These are phyloP conservation scores for Apodemus sylvaticus DNA, from an alignment of 2,113 vertebrate species.

Conservation along the genomic window DNA sequence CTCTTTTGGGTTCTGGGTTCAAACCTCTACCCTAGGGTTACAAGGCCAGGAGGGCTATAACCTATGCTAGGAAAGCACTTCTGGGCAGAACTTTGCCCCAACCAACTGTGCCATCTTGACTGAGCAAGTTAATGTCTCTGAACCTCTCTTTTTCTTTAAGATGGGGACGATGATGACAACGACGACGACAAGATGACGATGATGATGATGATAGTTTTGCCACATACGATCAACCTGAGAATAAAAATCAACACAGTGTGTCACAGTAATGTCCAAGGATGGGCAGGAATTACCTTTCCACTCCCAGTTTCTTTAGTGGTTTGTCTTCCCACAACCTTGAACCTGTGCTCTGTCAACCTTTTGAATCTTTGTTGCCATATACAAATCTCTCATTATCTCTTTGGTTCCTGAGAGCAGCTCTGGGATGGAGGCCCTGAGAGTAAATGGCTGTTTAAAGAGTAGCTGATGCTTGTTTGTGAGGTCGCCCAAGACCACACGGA, in stretches of 20 bases:
- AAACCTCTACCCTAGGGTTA: not conserved
- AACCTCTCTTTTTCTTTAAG: constrained; percentile 44
- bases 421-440: not conserved
- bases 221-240: constrained; percentile 7
- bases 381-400: not conserved
- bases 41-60: no score
- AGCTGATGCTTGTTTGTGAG: not conserved
- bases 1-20: not conserved
- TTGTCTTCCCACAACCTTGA: not conserved
- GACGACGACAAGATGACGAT: not conserved
- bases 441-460: not conserved
- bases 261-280: not conserved
- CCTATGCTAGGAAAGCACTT: not conserved
- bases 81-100: not conserved
- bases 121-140: constrained; percentile 3
- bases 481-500: constrained; percentile 50
- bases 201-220: not conserved
- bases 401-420: not conserved
- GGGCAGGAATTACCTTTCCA: no score
- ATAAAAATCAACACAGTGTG: not conserved
- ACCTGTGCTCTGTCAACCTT: not conserved
- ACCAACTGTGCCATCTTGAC: not conserved
- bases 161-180: not conserved
- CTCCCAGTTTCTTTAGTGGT: not conserved
- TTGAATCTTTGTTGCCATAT: not conserved